Evolutionary conservation across 2,888 invertebrate species (phyloP), one percentile per base, ranked within the genome.

Genomic region (Chaetogeoica ovagalla): DNA sequence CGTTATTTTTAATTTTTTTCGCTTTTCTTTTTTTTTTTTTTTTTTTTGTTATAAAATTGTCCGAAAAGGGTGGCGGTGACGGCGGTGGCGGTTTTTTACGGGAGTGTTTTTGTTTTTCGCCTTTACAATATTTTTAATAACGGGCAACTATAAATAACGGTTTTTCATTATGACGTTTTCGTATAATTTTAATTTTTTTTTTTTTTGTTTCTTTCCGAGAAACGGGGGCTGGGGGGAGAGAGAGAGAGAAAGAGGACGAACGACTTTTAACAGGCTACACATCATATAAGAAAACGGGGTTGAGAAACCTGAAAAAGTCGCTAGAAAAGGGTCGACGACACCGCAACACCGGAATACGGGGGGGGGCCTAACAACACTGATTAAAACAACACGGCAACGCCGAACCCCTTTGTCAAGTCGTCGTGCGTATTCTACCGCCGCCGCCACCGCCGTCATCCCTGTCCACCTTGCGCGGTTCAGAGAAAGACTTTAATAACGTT

Each of bases 401-500:
- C 69, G 62, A 6, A 7, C 52, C n/a, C 43, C 6, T 11, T 9
- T 17, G 52, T 19, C 43, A 7, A 43, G 59, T 59, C 1, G 13
- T 19, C 15, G 43, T 7, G 43, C 43, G 15, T 43, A 30, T 30
- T 30, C 2, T 4, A 30, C 8, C 43, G 43, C 2, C 55, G 30
- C 60, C 68, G n/a, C 43, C 11, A n/a, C 17, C 9, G 68, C 30
- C 43, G 43, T 60, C 2, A 13, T 13, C 52, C 11, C 48, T 9
- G 48, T 60, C 15, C 57, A 30, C 60, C 68, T 59, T 69, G 55
- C 15, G 69, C 62, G 37, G 17, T 15, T 3, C 30, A 30, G 62
- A 62, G 70, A 70, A 70, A 70, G 69, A 70, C 77, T 77, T 77
- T 77, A 77, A 77, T 77, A 77, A 77, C 62, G 77, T 77, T 77